Conservation (phyloP, 2,888 invertebrate genomes). For the Beris morrisii region DNA sequence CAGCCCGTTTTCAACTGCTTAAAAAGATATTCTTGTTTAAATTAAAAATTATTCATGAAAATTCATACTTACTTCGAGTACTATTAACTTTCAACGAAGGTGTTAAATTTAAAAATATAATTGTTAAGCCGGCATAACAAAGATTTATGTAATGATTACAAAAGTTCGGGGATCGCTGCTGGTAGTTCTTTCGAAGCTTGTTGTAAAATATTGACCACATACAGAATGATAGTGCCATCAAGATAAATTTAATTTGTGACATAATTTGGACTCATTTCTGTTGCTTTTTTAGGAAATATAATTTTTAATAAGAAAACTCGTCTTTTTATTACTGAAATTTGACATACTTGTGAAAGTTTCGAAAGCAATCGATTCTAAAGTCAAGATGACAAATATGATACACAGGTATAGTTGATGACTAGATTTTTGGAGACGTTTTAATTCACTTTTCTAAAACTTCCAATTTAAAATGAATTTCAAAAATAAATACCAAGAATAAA, state of each 20-base stretch:
- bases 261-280: too few species aligned
- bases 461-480: too few species aligned
- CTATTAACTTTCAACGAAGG: not conserved
- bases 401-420: too few species aligned
- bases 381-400: too few species aligned
- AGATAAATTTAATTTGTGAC: not conserved
- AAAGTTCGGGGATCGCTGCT: not conserved
- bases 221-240: not conserved
- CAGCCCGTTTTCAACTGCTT: not conserved
- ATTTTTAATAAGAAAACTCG: too few species aligned
- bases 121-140: not conserved
- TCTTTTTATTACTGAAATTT: too few species aligned
- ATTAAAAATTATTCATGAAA: not conserved
- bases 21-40: not conserved
- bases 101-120: not conserved
- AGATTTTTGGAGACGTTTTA: too few species aligned
- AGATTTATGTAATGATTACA: not conserved
- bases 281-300: too few species aligned
- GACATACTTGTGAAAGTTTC: too few species aligned
- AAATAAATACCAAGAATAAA: too few species aligned
- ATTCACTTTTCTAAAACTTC: too few species aligned
- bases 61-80: not conserved
- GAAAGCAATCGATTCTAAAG: too few species aligned
- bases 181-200: not conserved
- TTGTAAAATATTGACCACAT: slow-evolving; percentile 1